phyloP scores from a whole-genome alignment of 2,888 invertebrate species.

The Agapostemon virescens region DNA sequence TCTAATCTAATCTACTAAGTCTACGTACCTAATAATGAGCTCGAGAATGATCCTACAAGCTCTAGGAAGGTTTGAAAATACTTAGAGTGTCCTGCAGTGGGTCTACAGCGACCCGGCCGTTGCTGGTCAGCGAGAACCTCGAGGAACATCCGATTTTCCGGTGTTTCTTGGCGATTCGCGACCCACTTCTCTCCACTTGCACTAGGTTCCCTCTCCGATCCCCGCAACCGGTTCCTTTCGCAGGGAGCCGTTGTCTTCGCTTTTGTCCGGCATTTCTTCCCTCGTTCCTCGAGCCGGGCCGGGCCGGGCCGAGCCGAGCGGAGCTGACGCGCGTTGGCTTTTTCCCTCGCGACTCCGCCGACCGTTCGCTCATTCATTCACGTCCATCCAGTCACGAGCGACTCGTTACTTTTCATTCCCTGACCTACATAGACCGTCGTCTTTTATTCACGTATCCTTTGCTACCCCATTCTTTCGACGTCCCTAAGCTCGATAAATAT shows the following conservation, averaged over 20 bases:
- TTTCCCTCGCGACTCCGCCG: conserved; percentile 40
- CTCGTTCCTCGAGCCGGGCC: conserved; percentile 7
- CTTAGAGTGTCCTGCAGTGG: no score
- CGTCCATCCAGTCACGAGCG: conserved; percentile 59
- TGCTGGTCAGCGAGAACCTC: neutral
- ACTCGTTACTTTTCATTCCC: conserved; percentile 64
- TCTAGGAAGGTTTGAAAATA: no score
- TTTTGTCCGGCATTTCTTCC: conserved; percentile 38
- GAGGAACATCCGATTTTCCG: conserved; percentile 17
- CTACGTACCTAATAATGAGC: no score
- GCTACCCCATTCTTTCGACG: conserved; percentile 1
- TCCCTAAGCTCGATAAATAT: conserved; percentile 37
- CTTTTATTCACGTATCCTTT: conserved; percentile 55
- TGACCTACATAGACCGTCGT: conserved; percentile 56
- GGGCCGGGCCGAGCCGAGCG: no score
- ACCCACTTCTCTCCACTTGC: conserved; percentile 15
- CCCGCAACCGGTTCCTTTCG: neutral
- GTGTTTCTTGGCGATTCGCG: conserved; percentile 14
- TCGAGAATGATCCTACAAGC: no score
- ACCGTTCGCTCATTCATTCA: conserved; percentile 62
- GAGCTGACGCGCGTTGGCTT: neutral
- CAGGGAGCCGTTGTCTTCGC: conserved; percentile 31
- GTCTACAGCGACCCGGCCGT: neutral
- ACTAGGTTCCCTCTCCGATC: conserved; percentile 3
- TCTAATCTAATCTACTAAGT: no score